A percentile compares a stretch with the other conserved stretches of the same genome.
phyloP scores from a whole-genome alignment of 2,113 vertebrate genomes.

The Bubo blakistoni region DNA sequence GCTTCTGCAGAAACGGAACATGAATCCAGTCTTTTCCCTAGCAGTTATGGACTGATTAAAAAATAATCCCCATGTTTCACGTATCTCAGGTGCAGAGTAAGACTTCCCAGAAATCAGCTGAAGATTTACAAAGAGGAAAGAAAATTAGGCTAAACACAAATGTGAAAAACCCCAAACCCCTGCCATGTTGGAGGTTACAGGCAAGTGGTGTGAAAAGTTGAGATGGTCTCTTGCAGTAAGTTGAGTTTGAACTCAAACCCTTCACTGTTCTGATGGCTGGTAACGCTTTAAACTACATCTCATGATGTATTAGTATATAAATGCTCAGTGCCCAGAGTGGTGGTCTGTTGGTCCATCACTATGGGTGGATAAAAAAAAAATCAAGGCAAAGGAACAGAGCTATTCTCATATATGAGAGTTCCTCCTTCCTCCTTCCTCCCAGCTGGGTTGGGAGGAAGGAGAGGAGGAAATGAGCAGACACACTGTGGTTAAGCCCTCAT shows the following conservation, averaged over 20 bases:
- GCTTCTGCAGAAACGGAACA: neutral
- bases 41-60: neutral
- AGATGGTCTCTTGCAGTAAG: neutral
- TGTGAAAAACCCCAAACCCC: accelerated
- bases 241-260: neutral
- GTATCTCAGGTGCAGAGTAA: neutral
- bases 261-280: neutral
- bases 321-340: neutral
- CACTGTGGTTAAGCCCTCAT: neutral
- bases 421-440: neutral
- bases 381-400: neutral
- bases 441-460: neutral
- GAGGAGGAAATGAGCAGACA: neutral
- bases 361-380: neutral
- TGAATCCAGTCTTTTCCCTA: neutral
- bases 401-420: neutral
- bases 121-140: neutral
- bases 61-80: neutral
- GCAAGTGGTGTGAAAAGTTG: neutral
- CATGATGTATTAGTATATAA: too few species aligned
- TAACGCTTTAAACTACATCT: neutral
- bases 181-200: neutral
- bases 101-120: neutral
- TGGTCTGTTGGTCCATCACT: neutral
- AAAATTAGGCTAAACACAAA: neutral